phyloP scores from a whole-genome alignment of 37 sponge, comb jelly and placozoan species.

The Ephydatia muelleri region DNA sequence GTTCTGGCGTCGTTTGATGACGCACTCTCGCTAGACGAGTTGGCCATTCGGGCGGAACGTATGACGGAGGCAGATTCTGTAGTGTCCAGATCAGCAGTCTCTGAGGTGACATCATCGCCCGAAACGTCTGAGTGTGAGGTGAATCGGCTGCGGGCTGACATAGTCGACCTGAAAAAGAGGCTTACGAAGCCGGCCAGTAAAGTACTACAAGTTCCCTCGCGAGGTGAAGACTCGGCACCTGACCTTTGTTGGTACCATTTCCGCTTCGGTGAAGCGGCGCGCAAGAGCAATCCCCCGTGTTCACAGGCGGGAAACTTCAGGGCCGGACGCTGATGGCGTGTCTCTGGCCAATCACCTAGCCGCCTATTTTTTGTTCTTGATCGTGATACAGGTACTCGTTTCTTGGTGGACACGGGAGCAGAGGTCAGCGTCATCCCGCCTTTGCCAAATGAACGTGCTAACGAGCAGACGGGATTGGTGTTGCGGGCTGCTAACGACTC shows the following conservation, averaged over 20 bases:
- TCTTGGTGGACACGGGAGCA: conserved; percentile 49
- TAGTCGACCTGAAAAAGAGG: too few species aligned
- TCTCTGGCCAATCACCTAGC: conserved; percentile 56
- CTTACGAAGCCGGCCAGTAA: too few species aligned
- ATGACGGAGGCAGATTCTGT: too few species aligned
- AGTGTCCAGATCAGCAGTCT: too few species aligned
- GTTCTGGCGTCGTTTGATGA: conserved; percentile 39
- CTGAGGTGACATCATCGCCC: too few species aligned
- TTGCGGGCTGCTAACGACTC: too few species aligned
- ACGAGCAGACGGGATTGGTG: too few species aligned
- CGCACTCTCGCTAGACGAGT: conserved; percentile 7
- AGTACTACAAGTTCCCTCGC: too few species aligned
- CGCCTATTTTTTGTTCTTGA: conserved; percentile 2
- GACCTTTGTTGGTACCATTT: conserved; percentile 37
- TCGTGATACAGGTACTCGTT: background rate
- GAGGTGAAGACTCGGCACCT: background rate
- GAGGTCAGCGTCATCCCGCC: too few species aligned
- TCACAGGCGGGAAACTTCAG: conserved; percentile 30
- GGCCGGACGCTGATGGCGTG: conserved; percentile 56
- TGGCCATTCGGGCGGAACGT: conserved; percentile 52
- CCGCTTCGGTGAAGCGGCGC: conserved; percentile 12
- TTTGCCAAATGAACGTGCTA: too few species aligned
- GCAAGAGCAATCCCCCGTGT: conserved; percentile 30
- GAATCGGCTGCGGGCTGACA: conserved; percentile 30
- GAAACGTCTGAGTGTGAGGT: too few species aligned